phyloP scores from a whole-genome alignment of 2,888 invertebrate genomes.

The Ditula angustiorana region DNA sequence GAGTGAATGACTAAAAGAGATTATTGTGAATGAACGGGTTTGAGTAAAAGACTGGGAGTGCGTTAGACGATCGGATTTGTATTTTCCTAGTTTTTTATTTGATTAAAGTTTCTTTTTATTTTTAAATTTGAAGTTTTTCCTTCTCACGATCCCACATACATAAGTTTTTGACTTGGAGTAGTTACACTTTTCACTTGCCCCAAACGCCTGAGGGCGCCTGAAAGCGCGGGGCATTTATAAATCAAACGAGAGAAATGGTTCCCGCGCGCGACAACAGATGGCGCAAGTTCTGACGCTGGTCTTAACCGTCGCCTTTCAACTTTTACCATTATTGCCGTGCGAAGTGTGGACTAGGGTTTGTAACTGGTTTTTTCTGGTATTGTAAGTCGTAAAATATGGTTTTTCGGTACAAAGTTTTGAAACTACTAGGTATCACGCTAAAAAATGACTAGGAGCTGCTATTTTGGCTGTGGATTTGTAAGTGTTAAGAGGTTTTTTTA shows the following conservation, averaged over 20 bases:
- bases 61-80: too few relatives aligned
- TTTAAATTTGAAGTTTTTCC: too few relatives aligned
- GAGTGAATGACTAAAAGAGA: too few relatives aligned
- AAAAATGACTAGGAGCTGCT: too few relatives aligned
- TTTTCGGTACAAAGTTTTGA: background rate
- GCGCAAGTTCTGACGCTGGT: conserved; percentile 54
- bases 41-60: too few relatives aligned
- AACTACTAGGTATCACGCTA: background rate
- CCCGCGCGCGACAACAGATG: conserved; percentile 57
- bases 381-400: background rate
- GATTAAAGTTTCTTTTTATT: too few relatives aligned
- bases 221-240: conserved; percentile 59
- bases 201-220: conserved; percentile 41
- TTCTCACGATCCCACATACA: too few relatives aligned
- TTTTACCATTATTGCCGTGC: conserved; percentile 40
- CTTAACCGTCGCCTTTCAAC: conserved; percentile 39
- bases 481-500: too few relatives aligned
- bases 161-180: background rate
- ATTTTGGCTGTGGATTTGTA: too few relatives aligned
- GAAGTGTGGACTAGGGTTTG: conserved; percentile 14
- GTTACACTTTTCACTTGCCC: conserved; percentile 38
- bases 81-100: too few relatives aligned
- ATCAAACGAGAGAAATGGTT: conserved; percentile 65
- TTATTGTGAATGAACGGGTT: too few relatives aligned
- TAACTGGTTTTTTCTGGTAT: background rate